These are phyloP conservation scores for Tetramorium simillimum DNA, from an alignment of 1,140 invertebrate species.

Conservation along the genomic window DNA sequence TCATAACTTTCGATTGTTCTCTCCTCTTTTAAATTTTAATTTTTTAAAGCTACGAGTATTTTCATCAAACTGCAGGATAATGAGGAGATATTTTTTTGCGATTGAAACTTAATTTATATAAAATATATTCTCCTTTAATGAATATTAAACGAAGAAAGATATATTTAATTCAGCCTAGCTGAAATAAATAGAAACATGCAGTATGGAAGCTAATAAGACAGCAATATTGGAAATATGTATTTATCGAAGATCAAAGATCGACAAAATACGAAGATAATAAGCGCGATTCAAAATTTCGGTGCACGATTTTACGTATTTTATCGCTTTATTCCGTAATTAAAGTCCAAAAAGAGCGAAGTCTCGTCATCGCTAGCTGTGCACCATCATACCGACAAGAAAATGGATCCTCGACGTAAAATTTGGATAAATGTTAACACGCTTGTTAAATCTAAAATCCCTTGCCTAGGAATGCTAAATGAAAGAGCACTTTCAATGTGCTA, in stretches of 20 bases:
- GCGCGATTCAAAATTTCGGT: neutral
- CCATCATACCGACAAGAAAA: neutral
- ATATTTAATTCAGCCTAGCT: conserved; percentile 2
- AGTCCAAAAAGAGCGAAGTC: neutral
- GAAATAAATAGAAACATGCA: conserved; percentile 9
- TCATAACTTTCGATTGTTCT: neutral
- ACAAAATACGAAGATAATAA: neutral
- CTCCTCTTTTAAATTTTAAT: neutral
- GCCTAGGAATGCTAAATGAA: neutral
- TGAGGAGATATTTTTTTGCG: neutral
- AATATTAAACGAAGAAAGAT: conserved; percentile 7
- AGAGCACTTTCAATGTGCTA: neutral
- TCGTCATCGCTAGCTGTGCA: neutral
- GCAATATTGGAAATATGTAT: neutral
- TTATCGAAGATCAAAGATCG: neutral
- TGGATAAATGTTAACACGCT: conserved; percentile 38
- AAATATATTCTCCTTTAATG: neutral
- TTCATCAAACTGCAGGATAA: neutral
- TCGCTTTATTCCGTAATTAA: neutral
- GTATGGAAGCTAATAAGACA: conserved; percentile 26
- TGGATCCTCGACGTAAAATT: neutral
- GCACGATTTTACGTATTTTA: neutral
- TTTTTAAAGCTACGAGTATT: conserved; percentile 2
- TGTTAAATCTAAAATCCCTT: conserved; percentile 7
- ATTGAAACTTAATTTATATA: neutral